Conservation (phyloP, 2,888 invertebrate species). For the Deroplatys truncata region DNA sequence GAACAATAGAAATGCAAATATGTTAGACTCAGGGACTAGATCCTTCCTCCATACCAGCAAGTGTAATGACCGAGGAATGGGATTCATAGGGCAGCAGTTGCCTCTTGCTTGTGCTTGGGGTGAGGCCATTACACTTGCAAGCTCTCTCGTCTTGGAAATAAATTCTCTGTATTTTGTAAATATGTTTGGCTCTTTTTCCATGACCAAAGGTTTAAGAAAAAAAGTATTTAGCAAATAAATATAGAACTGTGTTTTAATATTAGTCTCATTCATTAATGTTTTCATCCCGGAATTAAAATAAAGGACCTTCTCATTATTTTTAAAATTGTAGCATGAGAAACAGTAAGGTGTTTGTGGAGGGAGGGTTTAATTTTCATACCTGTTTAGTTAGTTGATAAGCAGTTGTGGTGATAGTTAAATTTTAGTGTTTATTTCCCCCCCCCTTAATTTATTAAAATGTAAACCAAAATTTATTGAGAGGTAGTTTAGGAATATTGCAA, state of each 20-base stretch:
- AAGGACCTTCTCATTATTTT: not conserved
- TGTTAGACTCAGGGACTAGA: slow-evolving; percentile 9
- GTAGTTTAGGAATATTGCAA: not conserved
- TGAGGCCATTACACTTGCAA: not conserved
- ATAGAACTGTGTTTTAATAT: not conserved
- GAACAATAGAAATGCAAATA: not conserved
- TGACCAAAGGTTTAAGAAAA: slow-evolving; percentile 16
- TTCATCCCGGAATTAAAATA: not conserved
- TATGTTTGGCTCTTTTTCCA: slow-evolving; percentile 1
- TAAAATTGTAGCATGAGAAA: not conserved
- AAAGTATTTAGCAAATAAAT: not conserved
- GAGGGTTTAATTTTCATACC: not conserved
- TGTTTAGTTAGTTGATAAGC: not conserved
- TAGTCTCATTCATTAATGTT: not conserved
- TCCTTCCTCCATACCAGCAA: not conserved
- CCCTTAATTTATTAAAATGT: not conserved
- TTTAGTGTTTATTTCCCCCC: not conserved
- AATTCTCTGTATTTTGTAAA: not conserved
- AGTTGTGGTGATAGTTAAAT: not conserved
- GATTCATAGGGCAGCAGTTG: too few species aligned
- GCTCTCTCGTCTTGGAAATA: not conserved
- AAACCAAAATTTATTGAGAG: not conserved
- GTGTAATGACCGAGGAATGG: not conserved
- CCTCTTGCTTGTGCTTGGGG: too few species aligned
- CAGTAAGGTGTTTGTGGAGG: not conserved